phyloP scores from a whole-genome alignment of 2,888 invertebrate genomes.

The Drosophila ustulata region DNA sequence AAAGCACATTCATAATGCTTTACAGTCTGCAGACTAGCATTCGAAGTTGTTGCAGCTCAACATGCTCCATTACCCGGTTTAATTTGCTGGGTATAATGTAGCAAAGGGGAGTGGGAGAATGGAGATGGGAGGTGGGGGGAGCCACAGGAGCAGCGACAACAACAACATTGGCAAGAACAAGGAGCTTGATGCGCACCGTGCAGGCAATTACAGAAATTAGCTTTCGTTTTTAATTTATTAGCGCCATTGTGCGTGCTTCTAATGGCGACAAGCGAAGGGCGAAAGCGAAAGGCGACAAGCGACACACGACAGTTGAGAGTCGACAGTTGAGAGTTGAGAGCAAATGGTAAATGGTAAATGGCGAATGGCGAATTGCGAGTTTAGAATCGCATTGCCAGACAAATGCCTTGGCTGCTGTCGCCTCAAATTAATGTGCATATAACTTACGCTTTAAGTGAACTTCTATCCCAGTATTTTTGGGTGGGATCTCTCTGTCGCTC shows the following conservation, averaged over 20 bases:
- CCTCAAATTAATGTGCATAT: slow-evolving; percentile 74
- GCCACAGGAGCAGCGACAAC: slow-evolving; percentile 18
- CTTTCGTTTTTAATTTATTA: slow-evolving; percentile 80
- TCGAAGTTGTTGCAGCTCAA: neutral
- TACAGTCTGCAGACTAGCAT: neutral
- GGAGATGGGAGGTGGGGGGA: neutral
- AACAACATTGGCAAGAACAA: slow-evolving; percentile 40
- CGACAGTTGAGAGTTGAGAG: slow-evolving; percentile 17
- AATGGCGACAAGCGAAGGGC: slow-evolving; percentile 69
- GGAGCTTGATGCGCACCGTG: slow-evolving; percentile 69
- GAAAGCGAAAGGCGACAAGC: slow-evolving; percentile 48
- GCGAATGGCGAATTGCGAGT: slow-evolving; percentile 7
- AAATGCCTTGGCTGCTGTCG: slow-evolving; percentile 69
- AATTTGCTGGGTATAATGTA: slow-evolving; percentile 20
- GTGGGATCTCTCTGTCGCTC: neutral
- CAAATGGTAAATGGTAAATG: slow-evolving; percentile 18
- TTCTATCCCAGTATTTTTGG: neutral
- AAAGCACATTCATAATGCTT: neutral
- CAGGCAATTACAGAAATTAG: slow-evolving; percentile 78
- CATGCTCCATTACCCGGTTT: slow-evolving; percentile 8
- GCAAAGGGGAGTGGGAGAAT: neutral
- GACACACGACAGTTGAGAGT: slow-evolving; percentile 1
- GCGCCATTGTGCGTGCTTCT: slow-evolving; percentile 75
- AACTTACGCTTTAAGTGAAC: slow-evolving; percentile 46
- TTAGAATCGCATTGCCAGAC: slow-evolving; percentile 35